Percentiles rank a stretch among this genome's conserved stretches.
phyloP scores from a whole-genome alignment of 2,113 vertebrate species.

The Lycocorax pyrrhopterus region DNA sequence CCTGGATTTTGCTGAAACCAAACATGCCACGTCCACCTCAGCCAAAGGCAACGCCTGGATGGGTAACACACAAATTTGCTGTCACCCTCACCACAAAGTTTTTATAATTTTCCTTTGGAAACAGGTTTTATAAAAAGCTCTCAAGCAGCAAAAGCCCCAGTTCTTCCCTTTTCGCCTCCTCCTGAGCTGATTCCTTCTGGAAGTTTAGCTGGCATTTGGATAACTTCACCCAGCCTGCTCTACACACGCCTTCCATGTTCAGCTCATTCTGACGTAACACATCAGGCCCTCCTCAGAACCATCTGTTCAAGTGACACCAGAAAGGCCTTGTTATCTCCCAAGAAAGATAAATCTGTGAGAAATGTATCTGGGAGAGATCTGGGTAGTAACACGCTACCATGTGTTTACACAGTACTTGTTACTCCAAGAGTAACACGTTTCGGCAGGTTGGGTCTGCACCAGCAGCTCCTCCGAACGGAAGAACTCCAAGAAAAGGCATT shows the following conservation, averaged over 20 bases:
- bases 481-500: neutral
- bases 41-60: fast-evolving
- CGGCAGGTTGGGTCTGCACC: neutral
- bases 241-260: neutral
- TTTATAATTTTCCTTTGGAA: neutral
- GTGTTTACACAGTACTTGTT: neutral
- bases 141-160: neutral
- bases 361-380: neutral
- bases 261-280: neutral
- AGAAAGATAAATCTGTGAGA: neutral
- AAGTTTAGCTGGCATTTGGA: neutral
- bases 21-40: neutral
- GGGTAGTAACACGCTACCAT: neutral
- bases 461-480: neutral
- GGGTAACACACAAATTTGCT: neutral
- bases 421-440: neutral
- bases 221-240: neutral
- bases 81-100: neutral
- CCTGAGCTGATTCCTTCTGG: neutral
- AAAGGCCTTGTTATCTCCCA: neutral
- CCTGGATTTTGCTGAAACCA: neutral
- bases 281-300: neutral
- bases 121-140: neutral
- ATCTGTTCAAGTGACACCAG: neutral
- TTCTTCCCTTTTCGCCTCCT: neutral